Evolutionary conservation across 2,888 invertebrate species (phyloP), one percentile per base, ranked within the genome.

Genomic region (Cynaeus angustus): DNA sequence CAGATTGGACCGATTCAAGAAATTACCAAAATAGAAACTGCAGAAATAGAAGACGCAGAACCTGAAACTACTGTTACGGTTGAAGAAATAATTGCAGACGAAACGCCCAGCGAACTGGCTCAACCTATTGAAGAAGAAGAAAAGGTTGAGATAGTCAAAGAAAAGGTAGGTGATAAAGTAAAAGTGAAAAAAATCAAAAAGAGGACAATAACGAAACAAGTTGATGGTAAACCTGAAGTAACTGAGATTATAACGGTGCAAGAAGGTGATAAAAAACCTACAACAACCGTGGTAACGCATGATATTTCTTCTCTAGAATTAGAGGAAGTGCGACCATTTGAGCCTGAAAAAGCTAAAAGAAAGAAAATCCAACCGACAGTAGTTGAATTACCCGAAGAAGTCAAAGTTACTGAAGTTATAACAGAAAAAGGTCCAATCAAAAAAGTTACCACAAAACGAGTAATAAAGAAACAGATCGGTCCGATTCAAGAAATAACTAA

Each of bases 151-250:
- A 83, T 86, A 21, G 33, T 68, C 12, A 53, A 75, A 67, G 64
- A 71, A 59, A 53, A 64, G 26, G 46, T 82, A 80, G 73, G 73
- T 72, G 61, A 59, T 68, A 69, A 67, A 72, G 72, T 53, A 56
- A 64, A 72, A 71, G 85, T 71, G 80, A 85, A 79, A 82, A 86
- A 64, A 80, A 72, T 85, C 1, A 86, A 83, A 69, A 87, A 86
- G 4, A 84, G 85, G 64, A 78, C 84, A 1, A 86, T 87, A 6
- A 87, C 86, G 66, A 87, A 87, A 75, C 80, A 83, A 1, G 72
- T 82, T 14, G 82, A 81, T 71, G 72, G 80, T 55, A 82, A 83
- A 74, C 78, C 78, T 65, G 81, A 83, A 77, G 74, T 78, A 4
- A 76, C 84, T 9, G 81, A 83, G 75, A 68, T 68, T 62, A n/a